Conservation (phyloP, 2,113 vertebrate genomes). For the Chloroceryle aenea region DNA sequence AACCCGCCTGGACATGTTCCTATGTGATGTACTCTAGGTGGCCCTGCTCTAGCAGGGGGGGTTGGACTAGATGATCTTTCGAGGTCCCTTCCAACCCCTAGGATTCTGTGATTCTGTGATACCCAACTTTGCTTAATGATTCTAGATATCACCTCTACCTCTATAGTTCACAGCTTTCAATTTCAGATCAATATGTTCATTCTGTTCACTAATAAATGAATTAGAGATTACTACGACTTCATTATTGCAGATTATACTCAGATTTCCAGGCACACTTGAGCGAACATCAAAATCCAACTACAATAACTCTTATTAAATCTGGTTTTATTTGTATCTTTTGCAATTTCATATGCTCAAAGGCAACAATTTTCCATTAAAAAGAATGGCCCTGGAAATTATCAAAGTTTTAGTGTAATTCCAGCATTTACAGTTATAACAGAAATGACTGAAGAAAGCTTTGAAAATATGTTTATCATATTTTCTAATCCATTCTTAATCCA, state of each 20-base stretch:
- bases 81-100: too few relatives aligned
- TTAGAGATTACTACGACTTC: background rate
- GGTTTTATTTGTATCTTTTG: background rate
- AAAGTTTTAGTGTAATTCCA: background rate
- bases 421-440: background rate
- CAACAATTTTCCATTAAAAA: background rate
- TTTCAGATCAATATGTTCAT: background rate
- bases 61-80: too few relatives aligned
- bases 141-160: background rate
- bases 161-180: background rate
- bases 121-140: background rate
- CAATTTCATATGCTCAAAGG: background rate
- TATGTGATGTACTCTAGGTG: too few relatives aligned
- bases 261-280: background rate
- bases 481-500: background rate
- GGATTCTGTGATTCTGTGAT: too few relatives aligned
- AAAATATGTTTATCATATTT: background rate
- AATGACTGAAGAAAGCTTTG: background rate
- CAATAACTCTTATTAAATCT: background rate
- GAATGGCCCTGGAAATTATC: background rate
- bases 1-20: too few relatives aligned
- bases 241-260: background rate
- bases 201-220: background rate
- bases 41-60: too few relatives aligned
- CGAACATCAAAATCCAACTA: background rate